Base-by-base conservation (phyloP, 2,797 vertebrate genomes). In the Natrix natrix region DNA sequence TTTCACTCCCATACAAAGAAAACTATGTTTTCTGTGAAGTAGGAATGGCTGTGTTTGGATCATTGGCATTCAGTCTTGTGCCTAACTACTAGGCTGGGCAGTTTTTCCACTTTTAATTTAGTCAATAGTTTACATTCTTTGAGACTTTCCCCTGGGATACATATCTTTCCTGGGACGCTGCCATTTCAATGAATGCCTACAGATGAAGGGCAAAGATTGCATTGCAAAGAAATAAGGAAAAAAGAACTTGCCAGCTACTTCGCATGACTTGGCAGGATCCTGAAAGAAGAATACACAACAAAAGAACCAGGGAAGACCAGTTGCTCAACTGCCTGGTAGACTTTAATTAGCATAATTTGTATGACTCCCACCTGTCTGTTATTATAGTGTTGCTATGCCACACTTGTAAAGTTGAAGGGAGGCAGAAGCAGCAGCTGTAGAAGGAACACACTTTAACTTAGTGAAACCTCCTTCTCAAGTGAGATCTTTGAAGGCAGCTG, bases 341-440 rank as follows among this genome's bases (percentile, higher is more conserved):
- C 61, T 94, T 95, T 94, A 95, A 95, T 95, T 94, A 92, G 92
- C 61, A 26, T 66, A 88, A 93, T 94, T 87, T 93, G 94, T 69
- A 11, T 90, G 88, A 93, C 86, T 92, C 78, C 55, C 54, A 92
- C 91, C 32, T 54, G 89, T 95, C 94, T 91, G 87, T 93, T 94
- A 94, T 91, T 92, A 94, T 93, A 92, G 37, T 92, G 69, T 57
- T 91, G 93, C 89, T 86, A 48, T 88, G 92, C 91, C 57, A 94
- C 59, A 63, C 87, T 43, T 78, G 61, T 61, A 87, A 74, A 14
- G 26, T 20, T 22, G 37, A 90, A 56, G 26, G 78, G 56, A 87
- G 60, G 60, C 2, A 55, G 59, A 32, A 28, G 20, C 12, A 57
- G 86, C 26, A 91, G 28, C 93, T 48, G 91, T 89, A 56, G 87